phyloP scores from a whole-genome alignment of 2,797 vertebrate genomes.

The Hylomyscus alleni region DNA sequence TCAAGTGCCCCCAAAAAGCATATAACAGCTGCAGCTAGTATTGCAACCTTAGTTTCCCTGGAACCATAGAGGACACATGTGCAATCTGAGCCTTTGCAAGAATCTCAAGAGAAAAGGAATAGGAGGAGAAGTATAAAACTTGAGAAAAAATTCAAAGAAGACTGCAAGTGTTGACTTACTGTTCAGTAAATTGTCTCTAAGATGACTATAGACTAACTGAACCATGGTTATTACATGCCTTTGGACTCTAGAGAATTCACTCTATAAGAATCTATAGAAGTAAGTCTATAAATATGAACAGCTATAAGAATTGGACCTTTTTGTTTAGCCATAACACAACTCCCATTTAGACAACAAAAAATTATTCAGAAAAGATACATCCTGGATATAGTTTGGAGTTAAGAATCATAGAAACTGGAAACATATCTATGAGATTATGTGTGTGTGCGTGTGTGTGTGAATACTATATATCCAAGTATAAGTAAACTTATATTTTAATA shows the following conservation, averaged over 20 bases:
- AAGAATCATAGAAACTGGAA: background rate
- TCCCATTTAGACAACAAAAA: background rate
- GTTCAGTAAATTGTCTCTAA: background rate
- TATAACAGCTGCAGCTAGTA: background rate
- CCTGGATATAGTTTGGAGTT: background rate
- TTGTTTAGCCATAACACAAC: background rate
- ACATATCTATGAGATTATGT: background rate
- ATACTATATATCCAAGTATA: background rate
- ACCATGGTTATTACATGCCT: background rate
- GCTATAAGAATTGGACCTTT: background rate
- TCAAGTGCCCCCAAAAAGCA: background rate
- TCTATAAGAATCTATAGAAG: background rate
- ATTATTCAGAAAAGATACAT: background rate
- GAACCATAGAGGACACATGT: background rate
- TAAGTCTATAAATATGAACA: background rate
- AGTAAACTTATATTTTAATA: background rate
- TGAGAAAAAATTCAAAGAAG: background rate
- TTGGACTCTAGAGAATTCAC: background rate
- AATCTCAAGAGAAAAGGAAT: background rate
- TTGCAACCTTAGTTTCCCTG: background rate
- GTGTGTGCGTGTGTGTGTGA: background rate
- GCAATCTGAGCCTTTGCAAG: background rate
- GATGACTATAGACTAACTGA: background rate
- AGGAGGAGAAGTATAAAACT: background rate
- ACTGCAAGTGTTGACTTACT: background rate